Base-by-base conservation (phyloP, 2,888 invertebrate genomes). In the Saturnia japonica region DNA sequence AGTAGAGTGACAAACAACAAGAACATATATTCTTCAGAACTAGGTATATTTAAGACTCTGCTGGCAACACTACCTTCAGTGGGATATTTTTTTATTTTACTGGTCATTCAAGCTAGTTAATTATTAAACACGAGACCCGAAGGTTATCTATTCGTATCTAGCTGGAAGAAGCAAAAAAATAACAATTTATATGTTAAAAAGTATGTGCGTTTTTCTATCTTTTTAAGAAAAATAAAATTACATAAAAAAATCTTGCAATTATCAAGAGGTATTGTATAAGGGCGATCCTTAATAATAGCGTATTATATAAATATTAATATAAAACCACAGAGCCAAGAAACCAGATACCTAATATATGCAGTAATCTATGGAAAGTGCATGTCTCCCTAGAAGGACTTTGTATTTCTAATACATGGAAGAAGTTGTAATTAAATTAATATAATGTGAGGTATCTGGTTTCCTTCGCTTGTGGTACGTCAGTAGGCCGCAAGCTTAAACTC, bases 401-500 rank as follows among this genome's bases (percentile, higher is more conserved):
- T n/a, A 51, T n/a, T 51, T n/a, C n/a, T n/a, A n/a, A n/a, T n/a
- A n/a, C n/a, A n/a, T n/a, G n/a, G n/a, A n/a, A n/a, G n/a, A n/a
- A n/a, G n/a, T n/a, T n/a, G n/a, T n/a, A n/a, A n/a, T n/a, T n/a
- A n/a, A n/a, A n/a, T n/a, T n/a, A n/a, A 54, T 22, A 54, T 1
- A 54, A 2, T 28, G 28, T 60, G 57, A 60, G 57, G 14, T 60
- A 60, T 25, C 57, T 60, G 57, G 0, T 60, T 28, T 12, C 57
- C 19, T 28, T 25, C 25, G 6, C 28, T 16, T 60, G 28, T 60
- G 57, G 57, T 11, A 60, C 2, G 25, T 60, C 25, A 60, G 14
- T 60, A 60, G 28, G 57, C 57, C 57, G 57, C 25, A 60, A 60
- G 57, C 57, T 60, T 60, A 60, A 60, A 60, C 57, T 60, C 28